Evolutionary conservation across 2,113 vertebrate species (phyloP), one percentile per base, ranked within the genome.

Genomic region (Thalassarche chlororhynchos): DNA sequence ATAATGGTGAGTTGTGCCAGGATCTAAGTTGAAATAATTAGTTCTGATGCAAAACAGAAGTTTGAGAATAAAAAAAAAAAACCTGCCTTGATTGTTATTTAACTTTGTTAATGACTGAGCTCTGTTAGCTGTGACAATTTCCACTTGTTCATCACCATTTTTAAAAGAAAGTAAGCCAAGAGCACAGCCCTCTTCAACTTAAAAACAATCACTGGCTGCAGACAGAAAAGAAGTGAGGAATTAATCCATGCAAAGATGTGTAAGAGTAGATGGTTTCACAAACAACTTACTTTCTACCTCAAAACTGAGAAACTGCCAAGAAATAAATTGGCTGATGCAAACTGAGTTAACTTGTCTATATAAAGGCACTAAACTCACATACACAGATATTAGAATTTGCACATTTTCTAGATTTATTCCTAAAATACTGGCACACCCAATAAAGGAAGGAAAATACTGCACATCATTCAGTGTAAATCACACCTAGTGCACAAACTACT

Each of bases 391-490:
- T 89, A 77, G 16, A 90, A 84, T 49, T 65, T 95, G 28, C 54
- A 90, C 36, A 68, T 90, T 97, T 91, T 83, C 69, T 79, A 80
- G 78, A 96, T 96, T 96, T 93, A 89, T 97, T 87, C 19, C 29
- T 78, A 89, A 95, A 94, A 84, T 54, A 2, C 34, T 91, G 51
- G 20, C 54, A 69, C 24, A 49, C 14, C 32, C 89, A 74, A 90
- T 94, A 86, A 95, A 42, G 57, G 66, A 97, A 82, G 54, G 78
- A 82, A 96, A 83, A 81, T 84, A 93, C 23, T 66, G 51, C 14
- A 17, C 49, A 86, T 90, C 23, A 61, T 75, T 92, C 68, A 90
- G 74, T 52, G 38, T 89, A 92, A 94, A 95, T 95, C 21, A 76
- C 44, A 70, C 18, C 47, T 68, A 52, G 49, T 66, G 10, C 38